Percentiles rank a stretch among this genome's conserved stretches.
phyloP scores from a whole-genome alignment of 2,113 vertebrate genomes.

The Xenotilapia flavipinnis region DNA sequence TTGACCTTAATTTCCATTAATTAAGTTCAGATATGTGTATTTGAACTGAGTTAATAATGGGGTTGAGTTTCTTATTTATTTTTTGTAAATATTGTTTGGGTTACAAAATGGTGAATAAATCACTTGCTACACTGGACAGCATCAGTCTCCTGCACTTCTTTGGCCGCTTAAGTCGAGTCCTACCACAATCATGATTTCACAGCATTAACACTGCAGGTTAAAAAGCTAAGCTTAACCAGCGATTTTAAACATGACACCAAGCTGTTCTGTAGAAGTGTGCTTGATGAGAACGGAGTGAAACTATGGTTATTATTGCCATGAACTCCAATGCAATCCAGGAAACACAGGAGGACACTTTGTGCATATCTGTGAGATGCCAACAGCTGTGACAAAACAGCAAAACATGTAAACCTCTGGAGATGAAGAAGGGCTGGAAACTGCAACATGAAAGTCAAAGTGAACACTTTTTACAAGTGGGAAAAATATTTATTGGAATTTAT shows the following conservation, averaged over 20 bases:
- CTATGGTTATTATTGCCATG: not conserved
- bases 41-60: not conserved
- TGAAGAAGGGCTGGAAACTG: not conserved
- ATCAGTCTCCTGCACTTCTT: not conserved
- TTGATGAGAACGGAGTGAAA: not conserved
- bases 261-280: not conserved
- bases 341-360: not conserved
- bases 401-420: accelerated
- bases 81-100: not conserved
- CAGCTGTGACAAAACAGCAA: not conserved
- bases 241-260: not conserved
- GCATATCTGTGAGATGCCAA: not conserved
- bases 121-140: not conserved
- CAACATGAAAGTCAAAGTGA: not conserved
- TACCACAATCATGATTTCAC: accelerated
- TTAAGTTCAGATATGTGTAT: not conserved
- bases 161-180: not conserved
- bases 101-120: not conserved
- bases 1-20: accelerated
- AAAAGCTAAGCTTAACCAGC: not conserved
- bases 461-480: not conserved
- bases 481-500: not conserved
- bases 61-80: not conserved
- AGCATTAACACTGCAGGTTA: not conserved
- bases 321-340: accelerated